Conservation (phyloP, 2,113 vertebrate genomes). For the Solenodon paradoxus region DNA sequence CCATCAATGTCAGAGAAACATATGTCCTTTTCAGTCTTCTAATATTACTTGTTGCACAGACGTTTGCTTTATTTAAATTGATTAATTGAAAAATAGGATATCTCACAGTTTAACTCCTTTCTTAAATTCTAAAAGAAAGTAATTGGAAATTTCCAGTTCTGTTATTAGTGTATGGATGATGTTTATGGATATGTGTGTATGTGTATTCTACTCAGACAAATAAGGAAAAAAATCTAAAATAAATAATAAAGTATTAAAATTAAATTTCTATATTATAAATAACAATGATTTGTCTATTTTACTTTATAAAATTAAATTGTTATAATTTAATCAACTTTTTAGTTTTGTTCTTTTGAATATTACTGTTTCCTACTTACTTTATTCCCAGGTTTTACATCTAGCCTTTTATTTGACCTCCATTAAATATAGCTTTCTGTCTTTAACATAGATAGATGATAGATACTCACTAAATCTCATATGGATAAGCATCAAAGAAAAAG, state of each 20-base stretch:
- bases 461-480: background rate
- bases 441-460: background rate
- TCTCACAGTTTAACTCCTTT: background rate
- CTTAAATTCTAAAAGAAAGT: background rate
- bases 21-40: background rate
- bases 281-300: background rate
- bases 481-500: background rate
- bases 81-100: background rate
- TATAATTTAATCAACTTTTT: background rate
- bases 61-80: background rate
- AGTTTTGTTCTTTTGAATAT: background rate
- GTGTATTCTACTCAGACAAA: background rate
- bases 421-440: background rate
- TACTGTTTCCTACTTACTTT: background rate
- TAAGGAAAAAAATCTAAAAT: background rate
- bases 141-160: background rate
- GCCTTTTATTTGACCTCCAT: background rate
- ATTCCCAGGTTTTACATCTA: background rate
- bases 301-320: background rate
- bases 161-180: background rate
- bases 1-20: background rate
- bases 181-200: background rate
- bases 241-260: background rate
- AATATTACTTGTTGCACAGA: background rate
- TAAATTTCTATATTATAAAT: background rate